Base-by-base conservation (phyloP, 1,140 invertebrate genomes). In the Manduca sexta region DNA sequence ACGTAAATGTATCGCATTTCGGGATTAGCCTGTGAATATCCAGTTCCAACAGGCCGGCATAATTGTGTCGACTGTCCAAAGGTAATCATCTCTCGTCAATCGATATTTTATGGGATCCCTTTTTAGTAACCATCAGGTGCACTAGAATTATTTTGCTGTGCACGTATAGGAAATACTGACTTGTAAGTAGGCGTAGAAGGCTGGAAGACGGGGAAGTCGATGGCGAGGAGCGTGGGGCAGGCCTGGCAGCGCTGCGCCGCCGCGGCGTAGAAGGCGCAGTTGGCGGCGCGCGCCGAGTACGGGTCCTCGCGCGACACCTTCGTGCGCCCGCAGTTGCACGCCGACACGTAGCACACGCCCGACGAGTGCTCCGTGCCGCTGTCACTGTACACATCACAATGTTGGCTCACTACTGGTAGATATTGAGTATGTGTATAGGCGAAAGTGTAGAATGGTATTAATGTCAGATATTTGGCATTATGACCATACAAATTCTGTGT, bases 241-340 rank as follows among this genome's bases (percentile, higher is more conserved):
- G 92, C 93, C 56, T 92, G 93, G 74, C 94, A 96, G 50, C 94
- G 92, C 45, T 92, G 91, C 0, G 89, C 89, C 26, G 97, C 82
- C 30, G 89, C 84, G 58, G 91, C 84, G 81, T 97, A 98, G 84
- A 96, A 98, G 40, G 93, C 91, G 84, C 90, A 92, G 84, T 98
- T 98, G 7, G 96, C 96, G 57, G 92, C 90, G 60, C 92, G 90
- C 15, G 95, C 88, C 15, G 89, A 91, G 72, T 97, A 98, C 0
- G 97, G 96, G 87, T 98, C 97, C 49, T 97, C 95, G 14, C 96
- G 90, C 0, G 91, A 82, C 3, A 91, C 91, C 82, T 96, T 94
- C 52, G 90, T 93, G 38, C 92, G 88, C 0, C 97, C 97, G 87
- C 97, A 98, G 85, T 98, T 96, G 75, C 97, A 98, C 10, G 93